phyloP scores from a whole-genome alignment of 2,888 invertebrate species.

The Zaprionus lineosus region DNA sequence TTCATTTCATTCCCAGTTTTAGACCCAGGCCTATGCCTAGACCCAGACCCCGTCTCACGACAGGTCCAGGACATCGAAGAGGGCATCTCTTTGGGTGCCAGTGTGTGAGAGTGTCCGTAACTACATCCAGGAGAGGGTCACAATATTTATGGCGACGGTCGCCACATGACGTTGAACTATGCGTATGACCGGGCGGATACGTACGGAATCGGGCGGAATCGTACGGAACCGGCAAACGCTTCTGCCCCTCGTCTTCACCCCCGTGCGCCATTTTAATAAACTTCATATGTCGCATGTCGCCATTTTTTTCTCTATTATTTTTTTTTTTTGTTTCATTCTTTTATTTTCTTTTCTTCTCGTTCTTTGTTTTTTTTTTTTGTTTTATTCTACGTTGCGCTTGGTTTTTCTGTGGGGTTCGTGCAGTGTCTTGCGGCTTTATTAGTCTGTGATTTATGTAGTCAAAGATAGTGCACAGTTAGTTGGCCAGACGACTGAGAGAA shows the following conservation, averaged over 20 bases:
- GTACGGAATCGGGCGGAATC: no score
- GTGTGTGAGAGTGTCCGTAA: no score
- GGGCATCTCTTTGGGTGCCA: constrained; percentile 1
- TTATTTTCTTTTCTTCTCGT: constrained; percentile 47
- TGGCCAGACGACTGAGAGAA: constrained; percentile 6
- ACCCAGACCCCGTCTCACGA: neutral
- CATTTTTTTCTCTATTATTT: constrained; percentile 57
- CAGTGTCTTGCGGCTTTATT: constrained; percentile 79
- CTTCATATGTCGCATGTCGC: constrained; percentile 81
- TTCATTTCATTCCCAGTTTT: no score
- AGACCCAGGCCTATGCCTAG: no score
- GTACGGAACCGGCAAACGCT: constrained; percentile 1
- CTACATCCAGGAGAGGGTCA: constrained; percentile 27
- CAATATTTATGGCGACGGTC: constrained; percentile 72
- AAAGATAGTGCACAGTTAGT: constrained; percentile 72
- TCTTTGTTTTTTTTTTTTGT: constrained; percentile 32
- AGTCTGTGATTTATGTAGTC: constrained; percentile 80
- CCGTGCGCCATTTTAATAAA: constrained; percentile 76
- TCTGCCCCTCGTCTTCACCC: constrained; percentile 6
- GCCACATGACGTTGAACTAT: constrained; percentile 75
- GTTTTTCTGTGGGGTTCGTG: no score
- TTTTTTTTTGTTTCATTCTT: constrained; percentile 36
- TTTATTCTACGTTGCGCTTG: constrained; percentile 12
- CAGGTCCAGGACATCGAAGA: constrained; percentile 10
- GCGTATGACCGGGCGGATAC: constrained; percentile 51